phyloP scores from a whole-genome alignment of 2,888 invertebrate species.

The Vesta saturnalis region DNA sequence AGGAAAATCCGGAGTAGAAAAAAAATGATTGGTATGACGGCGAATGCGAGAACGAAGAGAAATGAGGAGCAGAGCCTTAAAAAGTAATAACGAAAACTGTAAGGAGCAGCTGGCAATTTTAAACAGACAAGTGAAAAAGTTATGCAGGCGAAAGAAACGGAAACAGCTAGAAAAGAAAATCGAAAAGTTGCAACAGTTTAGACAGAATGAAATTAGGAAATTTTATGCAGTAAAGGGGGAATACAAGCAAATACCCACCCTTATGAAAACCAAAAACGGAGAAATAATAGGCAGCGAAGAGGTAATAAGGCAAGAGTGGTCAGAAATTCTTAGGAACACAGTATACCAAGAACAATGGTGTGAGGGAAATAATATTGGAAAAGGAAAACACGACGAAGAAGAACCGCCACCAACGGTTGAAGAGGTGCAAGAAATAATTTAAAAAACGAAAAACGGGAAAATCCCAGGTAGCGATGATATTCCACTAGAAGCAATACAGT shows the following conservation, averaged over 20 bases:
- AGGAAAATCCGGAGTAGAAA: neutral
- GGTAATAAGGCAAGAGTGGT: neutral
- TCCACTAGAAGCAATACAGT: neutral
- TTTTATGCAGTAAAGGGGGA: neutral
- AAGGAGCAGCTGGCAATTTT: neutral
- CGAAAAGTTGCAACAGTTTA: neutral
- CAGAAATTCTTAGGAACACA: neutral
- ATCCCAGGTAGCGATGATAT: neutral
- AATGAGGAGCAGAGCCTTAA: neutral
- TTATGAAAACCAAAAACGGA: neutral
- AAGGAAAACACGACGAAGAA: no score
- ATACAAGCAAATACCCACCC: neutral
- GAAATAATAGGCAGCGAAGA: no score
- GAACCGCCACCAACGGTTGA: no score
- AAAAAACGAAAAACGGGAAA: neutral
- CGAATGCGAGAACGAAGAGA: neutral
- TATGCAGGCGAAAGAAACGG: neutral
- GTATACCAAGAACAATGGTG: neutral
- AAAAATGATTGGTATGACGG: neutral
- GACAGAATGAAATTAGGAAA: neutral
- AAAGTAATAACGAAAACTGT: neutral
- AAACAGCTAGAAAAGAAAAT: no score
- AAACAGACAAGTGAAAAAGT: no score
- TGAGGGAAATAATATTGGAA: neutral
- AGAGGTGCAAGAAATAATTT: neutral